These are phyloP conservation scores for Paramuricea clavata DNA, from an alignment of 92 coral and sea anemone genomes.

Conservation along the genomic window DNA sequence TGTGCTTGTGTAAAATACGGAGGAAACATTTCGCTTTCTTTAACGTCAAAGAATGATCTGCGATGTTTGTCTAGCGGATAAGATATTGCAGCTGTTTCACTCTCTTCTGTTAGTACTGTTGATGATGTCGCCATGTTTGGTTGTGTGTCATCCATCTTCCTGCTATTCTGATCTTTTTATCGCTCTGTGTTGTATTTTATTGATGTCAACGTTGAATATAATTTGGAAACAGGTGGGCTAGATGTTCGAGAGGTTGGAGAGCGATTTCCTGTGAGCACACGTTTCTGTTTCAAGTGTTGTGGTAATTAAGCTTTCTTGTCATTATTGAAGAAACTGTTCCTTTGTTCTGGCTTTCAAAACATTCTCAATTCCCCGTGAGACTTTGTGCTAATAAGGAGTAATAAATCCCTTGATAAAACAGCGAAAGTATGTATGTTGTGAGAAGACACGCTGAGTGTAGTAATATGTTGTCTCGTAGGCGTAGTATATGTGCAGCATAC, in stretches of 20 bases:
- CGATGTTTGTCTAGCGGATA: constrained; percentile 40
- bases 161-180: neutral
- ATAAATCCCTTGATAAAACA: constrained; percentile 30
- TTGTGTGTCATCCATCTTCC: neutral
- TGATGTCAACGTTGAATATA: neutral
- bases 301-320: constrained; percentile 10
- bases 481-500: constrained; percentile 14
- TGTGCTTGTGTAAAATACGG: constrained; percentile 80
- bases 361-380: constrained; percentile 48
- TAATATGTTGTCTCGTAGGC: constrained; percentile 37
- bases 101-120: neutral
- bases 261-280: constrained; percentile 28
- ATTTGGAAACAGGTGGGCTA: neutral
- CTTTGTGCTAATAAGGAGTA: constrained; percentile 40
- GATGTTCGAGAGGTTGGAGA: neutral
- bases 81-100: neutral
- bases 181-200: neutral
- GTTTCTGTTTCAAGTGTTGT: constrained; percentile 18
- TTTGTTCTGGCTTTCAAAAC: constrained; percentile 45
- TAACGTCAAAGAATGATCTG: neutral
- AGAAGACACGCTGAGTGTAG: constrained; percentile 27
- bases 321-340: constrained; percentile 19
- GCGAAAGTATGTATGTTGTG: constrained; percentile 25
- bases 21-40: constrained; percentile 70
- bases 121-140: constrained; percentile 23